A percentile compares a stretch with the other conserved stretches of the same genome.
phyloP scores from a whole-genome alignment of 1,140 invertebrate genomes.

The Aphelinus atriplicis region DNA sequence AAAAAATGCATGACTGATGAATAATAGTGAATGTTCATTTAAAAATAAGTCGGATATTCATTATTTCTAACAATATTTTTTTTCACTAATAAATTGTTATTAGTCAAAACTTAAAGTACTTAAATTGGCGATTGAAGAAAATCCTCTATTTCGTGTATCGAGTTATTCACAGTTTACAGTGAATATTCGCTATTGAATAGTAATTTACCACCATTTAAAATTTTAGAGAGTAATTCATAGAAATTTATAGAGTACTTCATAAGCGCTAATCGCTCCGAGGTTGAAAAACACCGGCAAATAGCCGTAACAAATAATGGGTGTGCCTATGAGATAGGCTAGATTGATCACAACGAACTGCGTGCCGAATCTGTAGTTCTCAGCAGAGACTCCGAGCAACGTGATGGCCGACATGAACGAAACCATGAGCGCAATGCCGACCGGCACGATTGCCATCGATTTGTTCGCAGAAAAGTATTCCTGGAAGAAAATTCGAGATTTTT shows the following conservation, averaged over 20 bases:
- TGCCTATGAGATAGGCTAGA: constrained; percentile 81
- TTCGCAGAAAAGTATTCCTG: constrained; percentile 87
- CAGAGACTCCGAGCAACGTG: constrained; percentile 86
- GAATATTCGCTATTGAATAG: too few species aligned
- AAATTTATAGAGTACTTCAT: constrained; percentile 71
- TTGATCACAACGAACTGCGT: constrained; percentile 88
- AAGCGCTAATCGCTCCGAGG: constrained; percentile 85
- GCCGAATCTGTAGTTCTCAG: constrained; percentile 86
- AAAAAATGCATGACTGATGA: too few species aligned
- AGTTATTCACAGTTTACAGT: too few species aligned
- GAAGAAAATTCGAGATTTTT: constrained; percentile 49
- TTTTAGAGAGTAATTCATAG: too few species aligned
- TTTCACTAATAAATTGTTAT: too few species aligned
- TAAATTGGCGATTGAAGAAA: too few species aligned
- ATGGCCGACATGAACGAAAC: constrained; percentile 96
- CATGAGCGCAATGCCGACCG: constrained; percentile 88
- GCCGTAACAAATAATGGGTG: constrained; percentile 81
- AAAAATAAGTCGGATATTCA: too few species aligned
- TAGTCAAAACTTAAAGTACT: too few species aligned
- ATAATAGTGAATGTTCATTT: too few species aligned
- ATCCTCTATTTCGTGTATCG: too few species aligned
- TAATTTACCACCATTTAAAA: too few species aligned
- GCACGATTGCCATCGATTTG: constrained; percentile 78
- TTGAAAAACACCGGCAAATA: constrained; percentile 92
- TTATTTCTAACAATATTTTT: too few species aligned